A percentile compares a stretch with the other conserved stretches of the same genome.
These are phyloP conservation scores for Dicentrarchus labrax DNA, from an alignment of 2,113 vertebrate genomes.

Conservation along the genomic window DNA sequence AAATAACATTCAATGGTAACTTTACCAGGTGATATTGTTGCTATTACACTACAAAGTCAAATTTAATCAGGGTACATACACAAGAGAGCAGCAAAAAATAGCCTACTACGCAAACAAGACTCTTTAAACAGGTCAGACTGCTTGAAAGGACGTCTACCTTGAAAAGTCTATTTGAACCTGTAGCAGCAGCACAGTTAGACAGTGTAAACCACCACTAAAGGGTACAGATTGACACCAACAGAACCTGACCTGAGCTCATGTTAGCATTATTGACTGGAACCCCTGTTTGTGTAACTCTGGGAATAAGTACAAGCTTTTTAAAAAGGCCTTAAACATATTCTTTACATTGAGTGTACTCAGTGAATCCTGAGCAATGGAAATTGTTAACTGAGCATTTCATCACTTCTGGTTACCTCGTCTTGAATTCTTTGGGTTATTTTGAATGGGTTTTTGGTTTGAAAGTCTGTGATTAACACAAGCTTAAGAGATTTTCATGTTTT, in stretches of 20 bases:
- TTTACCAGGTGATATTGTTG: background rate
- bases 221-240: background rate
- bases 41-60: background rate
- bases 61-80: background rate
- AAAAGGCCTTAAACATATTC: background rate
- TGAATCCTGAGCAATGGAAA: no score
- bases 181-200: background rate
- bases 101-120: background rate
- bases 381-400: no score
- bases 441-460: no score
- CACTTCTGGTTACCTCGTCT: no score
- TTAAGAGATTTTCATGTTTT: no score
- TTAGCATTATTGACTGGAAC: no score
- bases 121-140: conserved; percentile 5
- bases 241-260: background rate
- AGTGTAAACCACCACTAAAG: background rate
- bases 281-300: background rate
- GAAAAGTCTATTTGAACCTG: background rate
- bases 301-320: background rate
- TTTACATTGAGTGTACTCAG: background rate
- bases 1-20: background rate
- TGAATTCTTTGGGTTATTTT: no score
- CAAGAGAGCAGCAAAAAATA: background rate
- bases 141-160: background rate
- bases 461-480: no score